These are phyloP conservation scores for Callimorpha dominula DNA, from an alignment of 2,888 invertebrate species.

Conservation along the genomic window DNA sequence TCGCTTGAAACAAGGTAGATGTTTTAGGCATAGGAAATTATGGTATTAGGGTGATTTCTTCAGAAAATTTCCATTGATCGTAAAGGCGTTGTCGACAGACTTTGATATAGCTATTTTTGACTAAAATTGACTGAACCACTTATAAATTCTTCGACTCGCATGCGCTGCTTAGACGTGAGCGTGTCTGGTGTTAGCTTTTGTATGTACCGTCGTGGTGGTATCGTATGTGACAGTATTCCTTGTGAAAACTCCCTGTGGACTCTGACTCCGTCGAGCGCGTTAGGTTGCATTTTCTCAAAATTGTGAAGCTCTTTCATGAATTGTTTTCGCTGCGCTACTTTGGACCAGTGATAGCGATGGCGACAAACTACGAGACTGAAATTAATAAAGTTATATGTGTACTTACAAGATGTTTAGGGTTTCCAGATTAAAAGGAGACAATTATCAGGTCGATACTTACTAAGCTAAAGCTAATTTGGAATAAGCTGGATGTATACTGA, in stretches of 20 bases:
- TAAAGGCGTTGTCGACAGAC: too few species aligned
- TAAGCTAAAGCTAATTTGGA: slow-evolving; percentile 86
- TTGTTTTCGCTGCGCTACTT: slow-evolving; percentile 84
- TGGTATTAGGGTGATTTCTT: too few species aligned
- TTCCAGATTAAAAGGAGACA: not conserved
- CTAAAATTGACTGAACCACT: slow-evolving; percentile 72
- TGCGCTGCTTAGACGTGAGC: slow-evolving; percentile 71
- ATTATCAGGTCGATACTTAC: slow-evolving; percentile 79
- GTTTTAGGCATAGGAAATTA: too few species aligned
- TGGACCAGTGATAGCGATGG: slow-evolving; percentile 86
- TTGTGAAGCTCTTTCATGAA: slow-evolving; percentile 88
- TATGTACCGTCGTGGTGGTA: slow-evolving; percentile 78
- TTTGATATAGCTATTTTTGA: slow-evolving; percentile 7
- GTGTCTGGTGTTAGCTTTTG: slow-evolving; percentile 80
- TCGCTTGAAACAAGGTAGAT: too few species aligned
- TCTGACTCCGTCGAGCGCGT: slow-evolving; percentile 88
- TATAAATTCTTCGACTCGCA: slow-evolving; percentile 80
- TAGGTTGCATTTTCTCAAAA: slow-evolving; percentile 88
- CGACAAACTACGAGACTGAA: slow-evolving; percentile 89
- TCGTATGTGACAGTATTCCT: slow-evolving; percentile 82
- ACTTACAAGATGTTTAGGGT: not conserved
- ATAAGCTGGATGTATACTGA: slow-evolving; percentile 88
- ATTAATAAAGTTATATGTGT: slow-evolving; percentile 30
- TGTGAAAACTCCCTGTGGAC: slow-evolving; percentile 89
- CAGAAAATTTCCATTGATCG: too few species aligned